phyloP scores from a whole-genome alignment of 1,140 invertebrate genomes.

The Sycophila sp. region DNA sequence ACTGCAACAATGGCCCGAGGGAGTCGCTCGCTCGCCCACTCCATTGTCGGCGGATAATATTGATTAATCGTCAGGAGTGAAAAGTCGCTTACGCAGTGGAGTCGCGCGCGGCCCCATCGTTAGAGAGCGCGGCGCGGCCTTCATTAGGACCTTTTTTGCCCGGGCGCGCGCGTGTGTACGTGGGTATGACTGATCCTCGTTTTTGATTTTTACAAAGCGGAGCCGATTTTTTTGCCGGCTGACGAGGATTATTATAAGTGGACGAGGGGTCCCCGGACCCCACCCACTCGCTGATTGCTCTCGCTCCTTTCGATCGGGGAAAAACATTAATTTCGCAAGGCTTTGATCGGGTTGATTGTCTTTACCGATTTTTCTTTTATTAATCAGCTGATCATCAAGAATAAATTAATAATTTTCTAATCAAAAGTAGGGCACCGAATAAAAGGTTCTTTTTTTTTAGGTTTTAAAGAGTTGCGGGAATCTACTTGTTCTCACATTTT shows the following conservation, averaged over 20 bases:
- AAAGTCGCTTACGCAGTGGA: constrained; percentile 40
- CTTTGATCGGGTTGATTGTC: constrained; percentile 18
- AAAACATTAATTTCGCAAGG: constrained; percentile 30
- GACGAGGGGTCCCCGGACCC: background rate
- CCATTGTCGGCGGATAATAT: constrained; percentile 57
- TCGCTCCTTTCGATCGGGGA: background rate
- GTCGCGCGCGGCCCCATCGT: constrained; percentile 23
- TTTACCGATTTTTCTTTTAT: background rate
- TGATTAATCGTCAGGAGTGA: constrained; percentile 54
- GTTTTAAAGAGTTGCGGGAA: no score
- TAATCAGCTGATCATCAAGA: background rate
- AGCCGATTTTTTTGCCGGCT: background rate
- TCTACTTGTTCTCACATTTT: no score
- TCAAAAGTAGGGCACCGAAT: no score
- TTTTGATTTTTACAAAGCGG: background rate
- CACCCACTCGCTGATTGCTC: constrained; percentile 35
- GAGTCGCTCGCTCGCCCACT: background rate
- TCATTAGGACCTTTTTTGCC: background rate
- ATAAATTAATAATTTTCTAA: background rate
- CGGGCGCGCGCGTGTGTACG: background rate
- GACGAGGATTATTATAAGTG: background rate
- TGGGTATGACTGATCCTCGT: no score
- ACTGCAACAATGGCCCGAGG: constrained; percentile 47
- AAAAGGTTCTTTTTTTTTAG: no score
- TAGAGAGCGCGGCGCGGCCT: background rate